Evolutionary conservation across 2,113 vertebrate genomes (phyloP).

Genomic region (Gnathonemus longibarbis): DNA sequence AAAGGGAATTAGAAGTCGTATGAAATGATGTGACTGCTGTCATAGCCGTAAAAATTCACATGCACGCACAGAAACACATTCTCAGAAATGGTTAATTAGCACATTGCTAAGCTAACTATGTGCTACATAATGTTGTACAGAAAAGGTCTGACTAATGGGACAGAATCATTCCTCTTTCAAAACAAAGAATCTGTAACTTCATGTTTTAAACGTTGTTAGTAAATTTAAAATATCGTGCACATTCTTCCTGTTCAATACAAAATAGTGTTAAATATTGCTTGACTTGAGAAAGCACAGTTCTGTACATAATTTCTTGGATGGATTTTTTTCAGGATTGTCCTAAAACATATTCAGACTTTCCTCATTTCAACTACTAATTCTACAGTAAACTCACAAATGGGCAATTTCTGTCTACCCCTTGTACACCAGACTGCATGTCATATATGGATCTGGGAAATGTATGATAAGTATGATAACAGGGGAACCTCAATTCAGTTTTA

Average conservation of each 20-base stretch:
- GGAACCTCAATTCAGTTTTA: not conserved
- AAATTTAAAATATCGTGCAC: not conserved
- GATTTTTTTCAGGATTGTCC: not conserved
- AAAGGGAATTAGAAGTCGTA: not conserved
- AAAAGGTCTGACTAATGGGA: not conserved
- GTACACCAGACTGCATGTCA: not conserved
- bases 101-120: not conserved
- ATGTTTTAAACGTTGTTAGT: not conserved
- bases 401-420: not conserved
- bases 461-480: no score
- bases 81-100: not conserved
- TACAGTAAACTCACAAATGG: not conserved
- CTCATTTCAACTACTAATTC: not conserved
- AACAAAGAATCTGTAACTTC: not conserved
- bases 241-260: not conserved
- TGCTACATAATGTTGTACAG: not conserved
- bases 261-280: not conserved
- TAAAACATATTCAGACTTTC: not conserved
- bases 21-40: not conserved
- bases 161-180: not conserved
- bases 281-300: not conserved
- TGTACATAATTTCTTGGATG: not conserved
- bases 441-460: not conserved
- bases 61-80: slow-evolving; percentile 1
- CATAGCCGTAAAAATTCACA: not conserved